Evolutionary conservation across 2,113 vertebrate species (phyloP), one percentile per base, ranked within the genome.

Genomic region (Hemichromis elongatus): DNA sequence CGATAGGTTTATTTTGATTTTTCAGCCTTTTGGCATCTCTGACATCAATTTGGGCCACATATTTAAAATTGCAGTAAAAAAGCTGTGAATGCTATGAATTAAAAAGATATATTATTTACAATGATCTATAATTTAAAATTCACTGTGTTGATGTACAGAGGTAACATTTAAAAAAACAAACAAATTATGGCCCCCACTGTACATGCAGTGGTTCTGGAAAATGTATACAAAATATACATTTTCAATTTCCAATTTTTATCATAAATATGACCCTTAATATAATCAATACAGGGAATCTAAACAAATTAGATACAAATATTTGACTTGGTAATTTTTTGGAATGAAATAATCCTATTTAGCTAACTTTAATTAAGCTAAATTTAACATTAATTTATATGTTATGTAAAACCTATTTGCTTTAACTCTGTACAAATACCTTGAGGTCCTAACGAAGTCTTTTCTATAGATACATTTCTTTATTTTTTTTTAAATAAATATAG

Each of bases 201-300:
- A 11, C 68, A 47, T 73, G 24, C 24, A 47, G 66, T 7, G 8
- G 50, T 9, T 4, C 50, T 4, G 4, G 19, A 53, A 53, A n/a
- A 73, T 7, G 9, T 73, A 2, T 73, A 12, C 9, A 33, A 63
- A 63, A 63, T 37, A 47, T 73, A 73, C 5, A 28, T 10, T 47
- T 45, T 18, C n/a, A n/a, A n/a, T 70, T 2, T 7, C 9, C 3
- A 2, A 6, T 2, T 26, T 28, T 18, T 63, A 63, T 19, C 10
- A 11, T 28, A 73, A 73, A 47, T 68, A 26, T 68, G n/a, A 63
- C 0, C 0, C 4, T 37, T 21, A 21, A 37, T 0, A 63, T 37
- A 13, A 37, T 21, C n/a, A 0, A 9, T 45, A 18, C 45, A 45
- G 5, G 45, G 12, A 42, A 70, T 9, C 6, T 26, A 45, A 68